Percentiles rank a stretch among this genome's conserved stretches.
Evolutionary conservation across 92 coral and sea anemone species (phyloP).

Genomic region (Actinernus sp.): DNA sequence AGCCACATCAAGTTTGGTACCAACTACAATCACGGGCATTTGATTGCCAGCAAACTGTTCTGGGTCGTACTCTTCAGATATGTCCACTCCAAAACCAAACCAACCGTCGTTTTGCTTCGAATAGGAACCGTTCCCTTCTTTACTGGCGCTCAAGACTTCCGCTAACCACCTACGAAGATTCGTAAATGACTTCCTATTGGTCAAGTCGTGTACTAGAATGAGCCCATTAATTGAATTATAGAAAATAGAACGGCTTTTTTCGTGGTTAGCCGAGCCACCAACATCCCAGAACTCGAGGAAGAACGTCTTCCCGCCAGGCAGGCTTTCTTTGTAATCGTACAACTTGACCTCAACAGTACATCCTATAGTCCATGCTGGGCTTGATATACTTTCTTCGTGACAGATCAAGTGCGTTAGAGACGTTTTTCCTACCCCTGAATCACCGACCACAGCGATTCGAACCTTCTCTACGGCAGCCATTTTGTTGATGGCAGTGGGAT

Average conservation of each 20-base stretch:
- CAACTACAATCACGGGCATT: constrained; percentile 93
- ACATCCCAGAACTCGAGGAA: constrained; percentile 98
- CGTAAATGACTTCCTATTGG: constrained; percentile 92
- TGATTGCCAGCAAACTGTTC: constrained; percentile 99
- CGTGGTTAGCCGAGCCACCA: constrained; percentile 98
- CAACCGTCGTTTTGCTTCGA: constrained; percentile 55
- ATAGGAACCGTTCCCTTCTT: constrained; percentile 46
- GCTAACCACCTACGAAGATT: constrained; percentile 94
- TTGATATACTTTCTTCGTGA: constrained; percentile 89
- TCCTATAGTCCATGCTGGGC: constrained; percentile 99
- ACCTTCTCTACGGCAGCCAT: constrained; percentile 98
- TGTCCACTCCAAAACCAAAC: constrained; percentile 81
- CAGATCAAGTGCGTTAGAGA: constrained; percentile 93
- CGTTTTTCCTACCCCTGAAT: constrained; percentile 99
- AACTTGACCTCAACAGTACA: constrained; percentile 96
- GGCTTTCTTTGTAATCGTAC: constrained; percentile 87
- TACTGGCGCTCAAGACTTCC: constrained; percentile 89
- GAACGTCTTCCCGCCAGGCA: constrained; percentile 84
- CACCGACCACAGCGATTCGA: constrained; percentile 91
- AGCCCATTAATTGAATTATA: constrained; percentile 93
- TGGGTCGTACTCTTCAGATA: constrained; percentile 86
- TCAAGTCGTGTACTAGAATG: constrained; percentile 96
- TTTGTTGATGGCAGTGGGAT: too few species aligned
- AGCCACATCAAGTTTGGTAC: constrained; percentile 93
- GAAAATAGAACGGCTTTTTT: constrained; percentile 92